Percentiles rank a stretch among this genome's conserved stretches.
Conservation (phyloP, 2,113 vertebrate genomes). For the Tenrec ecaudatus region DNA sequence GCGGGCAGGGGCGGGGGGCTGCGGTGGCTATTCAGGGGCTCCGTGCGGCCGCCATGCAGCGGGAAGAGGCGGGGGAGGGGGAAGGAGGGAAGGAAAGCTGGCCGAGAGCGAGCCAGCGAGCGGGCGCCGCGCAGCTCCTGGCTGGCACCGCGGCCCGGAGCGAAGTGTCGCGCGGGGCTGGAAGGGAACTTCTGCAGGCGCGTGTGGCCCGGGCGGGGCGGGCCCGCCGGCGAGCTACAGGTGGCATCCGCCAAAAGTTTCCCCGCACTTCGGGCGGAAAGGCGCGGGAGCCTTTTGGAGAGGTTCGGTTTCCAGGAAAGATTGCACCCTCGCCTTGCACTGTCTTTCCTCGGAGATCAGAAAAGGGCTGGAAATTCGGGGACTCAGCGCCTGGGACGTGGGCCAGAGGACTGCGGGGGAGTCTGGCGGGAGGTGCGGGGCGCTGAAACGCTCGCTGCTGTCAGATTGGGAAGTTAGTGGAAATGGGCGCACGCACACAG, state of each 20-base stretch:
- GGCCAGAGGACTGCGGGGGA: not conserved
- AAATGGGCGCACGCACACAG: not conserved
- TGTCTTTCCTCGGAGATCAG: not conserved
- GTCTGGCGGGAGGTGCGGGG: not conserved
- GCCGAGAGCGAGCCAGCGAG: conserved; percentile 75
- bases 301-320: conserved; percentile 13
- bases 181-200: conserved; percentile 71
- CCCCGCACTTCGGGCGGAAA: conserved; percentile 21
- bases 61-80: conserved; percentile 72
- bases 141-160: conserved; percentile 77
- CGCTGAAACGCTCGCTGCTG: not conserved
- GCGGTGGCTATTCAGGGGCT: conserved; percentile 80
- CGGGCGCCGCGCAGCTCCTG: conserved; percentile 78
- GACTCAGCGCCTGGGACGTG: not conserved
- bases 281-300: conserved; percentile 32
- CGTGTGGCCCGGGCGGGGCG: not conserved
- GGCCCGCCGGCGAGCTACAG: conserved; percentile 68
- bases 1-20: conserved; percentile 72
- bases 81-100: conserved; percentile 69
- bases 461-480: not conserved
- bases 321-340: not conserved
- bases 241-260: conserved; percentile 80
- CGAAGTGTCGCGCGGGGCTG: conserved; percentile 72
- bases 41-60: conserved; percentile 78
- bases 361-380: not conserved